Percentiles rank a stretch among this genome's conserved stretches.
phyloP scores from a whole-genome alignment of 2,113 vertebrate genomes.

The Gallinago media region DNA sequence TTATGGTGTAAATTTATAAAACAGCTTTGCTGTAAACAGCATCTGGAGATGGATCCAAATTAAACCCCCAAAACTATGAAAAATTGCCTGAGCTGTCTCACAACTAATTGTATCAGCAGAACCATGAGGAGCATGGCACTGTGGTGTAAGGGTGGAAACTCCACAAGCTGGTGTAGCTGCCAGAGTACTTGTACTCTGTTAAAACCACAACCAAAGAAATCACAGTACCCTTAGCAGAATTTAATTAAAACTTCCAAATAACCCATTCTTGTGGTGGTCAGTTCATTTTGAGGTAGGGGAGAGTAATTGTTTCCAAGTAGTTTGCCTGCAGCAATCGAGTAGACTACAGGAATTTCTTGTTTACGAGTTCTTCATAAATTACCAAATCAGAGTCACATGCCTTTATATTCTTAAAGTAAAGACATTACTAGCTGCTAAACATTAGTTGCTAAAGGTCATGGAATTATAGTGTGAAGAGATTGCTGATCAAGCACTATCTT shows the following conservation, averaged over 20 bases:
- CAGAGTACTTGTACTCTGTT: background rate
- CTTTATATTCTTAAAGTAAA: conserved; percentile 4
- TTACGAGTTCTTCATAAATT: background rate
- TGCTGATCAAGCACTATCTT: background rate
- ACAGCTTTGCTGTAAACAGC: background rate
- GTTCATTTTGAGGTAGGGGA: background rate
- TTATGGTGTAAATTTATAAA: background rate
- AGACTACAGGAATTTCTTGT: conserved; percentile 24
- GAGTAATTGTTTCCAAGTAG: background rate
- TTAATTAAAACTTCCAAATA: conserved; percentile 33
- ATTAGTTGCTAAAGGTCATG: conserved; percentile 43
- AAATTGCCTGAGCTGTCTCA: background rate
- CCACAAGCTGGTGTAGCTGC: background rate
- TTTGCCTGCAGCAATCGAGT: background rate
- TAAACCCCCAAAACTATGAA: background rate
- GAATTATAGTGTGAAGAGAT: background rate
- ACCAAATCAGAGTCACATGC: background rate
- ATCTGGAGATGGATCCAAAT: background rate
- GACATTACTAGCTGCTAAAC: background rate
- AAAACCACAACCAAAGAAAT: conserved; percentile 14
- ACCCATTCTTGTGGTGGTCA: conserved; percentile 17
- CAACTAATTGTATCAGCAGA: background rate
- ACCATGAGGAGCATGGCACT: background rate
- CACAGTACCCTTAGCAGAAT: background rate
- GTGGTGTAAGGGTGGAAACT: background rate